Evolutionary conservation across 2,888 invertebrate species (phyloP).

Genomic region (Margaritifera margaritifera): DNA sequence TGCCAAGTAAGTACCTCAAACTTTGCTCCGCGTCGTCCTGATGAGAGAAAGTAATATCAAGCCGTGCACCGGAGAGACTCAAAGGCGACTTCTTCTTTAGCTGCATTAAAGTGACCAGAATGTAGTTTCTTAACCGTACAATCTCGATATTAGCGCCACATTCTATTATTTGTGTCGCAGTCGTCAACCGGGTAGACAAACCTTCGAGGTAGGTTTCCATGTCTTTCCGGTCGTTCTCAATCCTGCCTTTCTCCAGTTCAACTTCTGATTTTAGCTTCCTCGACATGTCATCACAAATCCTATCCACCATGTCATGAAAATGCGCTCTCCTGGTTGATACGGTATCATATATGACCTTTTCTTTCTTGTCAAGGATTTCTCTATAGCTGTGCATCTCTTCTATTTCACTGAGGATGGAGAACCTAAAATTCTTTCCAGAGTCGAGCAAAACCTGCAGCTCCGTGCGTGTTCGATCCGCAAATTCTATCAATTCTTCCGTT

Average conservation of each 20-base stretch:
- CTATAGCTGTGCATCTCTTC: constrained; percentile 30
- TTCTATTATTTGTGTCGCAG: constrained; percentile 45
- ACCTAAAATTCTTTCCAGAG: constrained; percentile 27
- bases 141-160: constrained; percentile 42
- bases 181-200: constrained; percentile 32
- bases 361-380: constrained; percentile 16
- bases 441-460: constrained; percentile 26
- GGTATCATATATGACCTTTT: constrained; percentile 12
- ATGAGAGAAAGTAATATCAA: constrained; percentile 28
- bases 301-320: constrained; percentile 30
- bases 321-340: constrained; percentile 19
- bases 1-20: constrained; percentile 33
- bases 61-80: constrained; percentile 23
- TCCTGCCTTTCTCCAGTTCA: constrained; percentile 16
- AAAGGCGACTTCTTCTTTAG: constrained; percentile 29
- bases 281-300: constrained; percentile 25
- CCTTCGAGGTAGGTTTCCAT: constrained; percentile 31
- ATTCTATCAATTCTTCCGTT: constrained; percentile 34
- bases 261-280: constrained; percentile 23
- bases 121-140: constrained; percentile 20
- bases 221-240: constrained; percentile 28
- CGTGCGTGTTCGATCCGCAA: constrained; percentile 18
- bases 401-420: constrained; percentile 33
- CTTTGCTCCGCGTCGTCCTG: constrained; percentile 36
- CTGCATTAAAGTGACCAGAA: constrained; percentile 23